phyloP scores from a whole-genome alignment of 64 coral and sea anemone genomes.

The Acropora tenuis region DNA sequence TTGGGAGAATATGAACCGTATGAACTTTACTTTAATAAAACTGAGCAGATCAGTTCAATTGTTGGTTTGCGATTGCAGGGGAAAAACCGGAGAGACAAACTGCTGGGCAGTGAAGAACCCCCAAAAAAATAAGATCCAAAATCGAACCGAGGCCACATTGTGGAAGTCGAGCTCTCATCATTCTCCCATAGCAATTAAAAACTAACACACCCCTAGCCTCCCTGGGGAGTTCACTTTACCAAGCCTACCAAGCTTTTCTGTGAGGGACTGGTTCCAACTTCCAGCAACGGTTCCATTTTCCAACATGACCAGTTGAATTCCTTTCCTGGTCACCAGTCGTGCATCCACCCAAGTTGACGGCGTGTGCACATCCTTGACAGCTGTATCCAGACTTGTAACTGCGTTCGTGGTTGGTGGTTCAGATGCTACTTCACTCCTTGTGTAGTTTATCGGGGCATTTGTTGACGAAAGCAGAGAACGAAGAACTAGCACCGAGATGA shows the following conservation, averaged over 20 bases:
- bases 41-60: no score
- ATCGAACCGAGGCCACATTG: no score
- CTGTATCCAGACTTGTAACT: not conserved
- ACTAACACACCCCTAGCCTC: no score
- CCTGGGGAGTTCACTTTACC: not conserved
- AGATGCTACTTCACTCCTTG: not conserved
- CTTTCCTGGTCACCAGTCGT: slow-evolving; percentile 29
- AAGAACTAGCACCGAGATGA: slow-evolving; percentile 16
- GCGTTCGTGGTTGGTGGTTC: not conserved
- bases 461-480: not conserved
- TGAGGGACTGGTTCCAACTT: slow-evolving; percentile 1
- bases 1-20: no score
- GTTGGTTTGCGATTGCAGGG: no score
- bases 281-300: slow-evolving; percentile 33
- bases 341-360: slow-evolving; percentile 30
- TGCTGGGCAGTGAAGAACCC: no score
- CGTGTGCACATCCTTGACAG: not conserved
- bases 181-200: no score
- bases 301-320: slow-evolving; percentile 32
- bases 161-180: no score
- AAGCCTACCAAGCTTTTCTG: not conserved
- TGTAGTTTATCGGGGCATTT: not conserved
- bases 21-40: no score
- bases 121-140: no score
- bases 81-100: no score